A percentile compares a stretch with the other conserved stretches of the same genome.
These are phyloP conservation scores for Xylocopa sonorina DNA, from an alignment of 1,140 invertebrate species.

Conservation along the genomic window DNA sequence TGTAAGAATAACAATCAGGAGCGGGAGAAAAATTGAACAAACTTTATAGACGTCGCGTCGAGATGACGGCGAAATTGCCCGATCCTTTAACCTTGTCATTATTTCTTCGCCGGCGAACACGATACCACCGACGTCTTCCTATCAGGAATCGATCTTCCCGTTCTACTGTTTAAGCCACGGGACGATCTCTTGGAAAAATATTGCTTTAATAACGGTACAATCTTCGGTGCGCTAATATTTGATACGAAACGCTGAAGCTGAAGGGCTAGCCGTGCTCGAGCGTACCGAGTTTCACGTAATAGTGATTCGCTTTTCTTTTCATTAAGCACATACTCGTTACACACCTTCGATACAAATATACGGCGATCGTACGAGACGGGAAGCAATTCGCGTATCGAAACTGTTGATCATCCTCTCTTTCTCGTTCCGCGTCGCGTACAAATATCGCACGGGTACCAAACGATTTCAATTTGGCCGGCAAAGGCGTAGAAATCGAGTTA, in stretches of 20 bases:
- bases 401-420: too few relatives aligned
- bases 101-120: neutral
- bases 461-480: too few relatives aligned
- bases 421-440: too few relatives aligned
- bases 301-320: neutral
- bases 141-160: constrained; percentile 20
- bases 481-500: too few relatives aligned
- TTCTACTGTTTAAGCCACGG: neutral
- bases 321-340: too few relatives aligned
- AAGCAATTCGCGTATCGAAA: too few relatives aligned
- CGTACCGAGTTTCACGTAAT: neutral
- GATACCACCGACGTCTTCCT: constrained; percentile 12
- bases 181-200: constrained; percentile 30
- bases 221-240: constrained; percentile 15
- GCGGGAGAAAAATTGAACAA: constrained; percentile 37
- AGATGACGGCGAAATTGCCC: constrained; percentile 5
- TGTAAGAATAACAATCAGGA: constrained; percentile 51
- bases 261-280: neutral
- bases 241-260: neutral
- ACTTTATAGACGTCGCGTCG: constrained; percentile 13
- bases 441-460: too few relatives aligned
- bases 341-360: neutral
- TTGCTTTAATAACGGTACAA: constrained; percentile 25
- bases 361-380: neutral
- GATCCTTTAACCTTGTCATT: constrained; percentile 31